Evolutionary conservation across 2,888 invertebrate genomes (phyloP).

Genomic region (Pinctada fucata): DNA sequence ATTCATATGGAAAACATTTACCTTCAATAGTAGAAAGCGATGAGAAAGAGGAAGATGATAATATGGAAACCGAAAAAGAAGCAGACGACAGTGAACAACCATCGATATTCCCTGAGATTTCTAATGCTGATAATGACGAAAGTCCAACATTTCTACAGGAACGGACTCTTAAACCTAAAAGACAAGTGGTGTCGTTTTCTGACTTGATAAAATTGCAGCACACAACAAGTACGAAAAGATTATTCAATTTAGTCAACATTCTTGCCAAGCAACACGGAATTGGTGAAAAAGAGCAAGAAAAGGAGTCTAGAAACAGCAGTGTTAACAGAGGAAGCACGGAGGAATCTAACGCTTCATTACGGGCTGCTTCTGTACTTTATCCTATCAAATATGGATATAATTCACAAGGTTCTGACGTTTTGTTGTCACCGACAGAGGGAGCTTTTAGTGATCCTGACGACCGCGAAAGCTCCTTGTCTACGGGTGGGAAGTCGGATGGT

Average conservation of each 20-base stretch:
- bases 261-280: constrained; percentile 60
- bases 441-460: neutral
- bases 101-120: neutral
- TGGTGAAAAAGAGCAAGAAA: constrained; percentile 51
- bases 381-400: constrained; percentile 59
- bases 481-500: constrained; percentile 8
- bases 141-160: neutral
- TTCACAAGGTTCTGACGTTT: constrained; percentile 26
- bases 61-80: constrained; percentile 8
- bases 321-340: constrained; percentile 53
- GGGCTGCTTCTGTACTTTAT: constrained; percentile 53
- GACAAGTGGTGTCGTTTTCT: constrained; percentile 57
- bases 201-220: constrained; percentile 63
- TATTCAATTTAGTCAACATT: constrained; percentile 58
- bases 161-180: constrained; percentile 42
- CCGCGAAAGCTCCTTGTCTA: neutral
- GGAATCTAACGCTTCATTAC: constrained; percentile 36
- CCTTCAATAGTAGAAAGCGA: constrained; percentile 53
- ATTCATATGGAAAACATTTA: constrained; percentile 30
- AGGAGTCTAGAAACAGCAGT: constrained; percentile 53
- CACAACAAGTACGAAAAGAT: constrained; percentile 52
- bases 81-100: neutral
- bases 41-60: constrained; percentile 42
- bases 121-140: neutral
- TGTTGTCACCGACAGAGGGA: constrained; percentile 8